A percentile compares a stretch with the other conserved stretches of the same genome.
Evolutionary conservation across 1,140 invertebrate genomes (phyloP).

Genomic region (Tachypleus tridentatus): DNA sequence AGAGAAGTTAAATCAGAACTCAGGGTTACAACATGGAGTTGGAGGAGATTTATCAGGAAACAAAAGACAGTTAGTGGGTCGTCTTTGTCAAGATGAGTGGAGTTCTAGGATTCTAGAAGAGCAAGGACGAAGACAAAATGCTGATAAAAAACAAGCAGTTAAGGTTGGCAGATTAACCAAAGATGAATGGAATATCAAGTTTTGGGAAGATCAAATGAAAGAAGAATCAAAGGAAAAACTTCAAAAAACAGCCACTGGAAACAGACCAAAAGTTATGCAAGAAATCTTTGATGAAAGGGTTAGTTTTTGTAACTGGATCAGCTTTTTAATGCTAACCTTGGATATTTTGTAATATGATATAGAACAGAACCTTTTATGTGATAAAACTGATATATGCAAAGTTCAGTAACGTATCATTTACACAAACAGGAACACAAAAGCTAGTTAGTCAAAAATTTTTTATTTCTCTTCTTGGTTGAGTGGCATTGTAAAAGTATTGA

Average conservation of each 20-base stretch:
- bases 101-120: slow-evolving; percentile 8
- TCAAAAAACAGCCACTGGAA: slow-evolving; percentile 2
- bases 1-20: slow-evolving; percentile 20
- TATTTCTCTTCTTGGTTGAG: too few species aligned
- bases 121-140: slow-evolving; percentile 3
- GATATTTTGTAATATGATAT: too few species aligned
- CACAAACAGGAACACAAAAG: too few species aligned
- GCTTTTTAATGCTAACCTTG: too few species aligned
- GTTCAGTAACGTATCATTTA: too few species aligned
- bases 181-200: slow-evolving; percentile 81
- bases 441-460: too few species aligned
- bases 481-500: too few species aligned
- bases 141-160: background rate
- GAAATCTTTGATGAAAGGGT: slow-evolving; percentile 18
- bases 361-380: too few species aligned
- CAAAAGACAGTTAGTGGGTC: background rate
- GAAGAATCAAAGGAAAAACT: slow-evolving; percentile 4
- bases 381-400: too few species aligned
- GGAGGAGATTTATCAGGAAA: background rate
- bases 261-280: slow-evolving; percentile 12
- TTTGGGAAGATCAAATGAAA: slow-evolving; percentile 48
- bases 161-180: slow-evolving; percentile 61
- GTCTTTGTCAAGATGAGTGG: background rate
- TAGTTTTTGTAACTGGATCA: background rate
- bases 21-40: too few species aligned